These are phyloP conservation scores for Mimas tiliae DNA, from an alignment of 2,888 invertebrate genomes.

Conservation along the genomic window DNA sequence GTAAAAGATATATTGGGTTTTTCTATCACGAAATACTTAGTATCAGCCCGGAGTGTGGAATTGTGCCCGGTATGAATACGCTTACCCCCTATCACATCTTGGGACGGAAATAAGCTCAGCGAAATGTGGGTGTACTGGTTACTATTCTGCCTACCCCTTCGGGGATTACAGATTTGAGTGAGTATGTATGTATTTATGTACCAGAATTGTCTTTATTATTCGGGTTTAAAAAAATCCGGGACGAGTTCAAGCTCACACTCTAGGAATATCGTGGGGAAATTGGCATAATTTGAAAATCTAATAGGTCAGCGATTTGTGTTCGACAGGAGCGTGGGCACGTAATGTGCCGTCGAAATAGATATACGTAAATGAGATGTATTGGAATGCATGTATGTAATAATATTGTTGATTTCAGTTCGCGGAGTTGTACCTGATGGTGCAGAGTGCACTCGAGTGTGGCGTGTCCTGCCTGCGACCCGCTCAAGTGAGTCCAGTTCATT, in stretches of 20 bases:
- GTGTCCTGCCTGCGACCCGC: constrained; percentile 9
- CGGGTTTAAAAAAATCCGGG: neutral
- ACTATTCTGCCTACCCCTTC: too few species aligned
- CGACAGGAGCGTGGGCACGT: neutral
- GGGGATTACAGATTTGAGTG: too few species aligned
- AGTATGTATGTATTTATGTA: too few species aligned
- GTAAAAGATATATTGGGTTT: too few species aligned
- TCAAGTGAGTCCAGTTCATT: neutral
- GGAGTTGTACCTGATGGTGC: constrained; percentile 9
- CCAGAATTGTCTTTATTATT: neutral
- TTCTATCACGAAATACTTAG: too few species aligned
- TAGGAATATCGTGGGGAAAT: neutral
- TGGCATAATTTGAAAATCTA: neutral
- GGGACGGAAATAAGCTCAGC: too few species aligned
- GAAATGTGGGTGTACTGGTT: too few species aligned
- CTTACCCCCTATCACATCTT: too few species aligned
- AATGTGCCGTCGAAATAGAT: neutral
- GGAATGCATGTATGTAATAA: neutral
- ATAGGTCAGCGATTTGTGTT: neutral
- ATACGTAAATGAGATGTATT: neutral
- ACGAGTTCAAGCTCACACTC: neutral
- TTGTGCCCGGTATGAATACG: too few species aligned
- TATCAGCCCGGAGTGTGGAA: too few species aligned
- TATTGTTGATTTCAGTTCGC: constrained; percentile 29
- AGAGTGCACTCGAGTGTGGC: neutral